phyloP scores from a whole-genome alignment of 2,113 vertebrate species.

The Tyrannus savana region DNA sequence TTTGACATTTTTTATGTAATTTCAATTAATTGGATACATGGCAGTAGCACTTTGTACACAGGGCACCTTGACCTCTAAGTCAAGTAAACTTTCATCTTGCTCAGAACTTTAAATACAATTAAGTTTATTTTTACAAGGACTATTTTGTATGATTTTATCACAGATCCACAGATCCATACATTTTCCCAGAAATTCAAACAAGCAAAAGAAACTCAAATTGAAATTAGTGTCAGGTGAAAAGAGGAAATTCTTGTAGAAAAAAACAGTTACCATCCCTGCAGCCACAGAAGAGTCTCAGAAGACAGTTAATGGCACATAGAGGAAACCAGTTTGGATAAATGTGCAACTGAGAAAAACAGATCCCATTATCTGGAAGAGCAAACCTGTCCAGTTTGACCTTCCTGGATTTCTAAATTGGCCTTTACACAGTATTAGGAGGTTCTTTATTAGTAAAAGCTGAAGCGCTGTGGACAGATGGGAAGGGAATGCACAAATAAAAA shows the following conservation, averaged over 20 bases:
- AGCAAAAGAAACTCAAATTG: neutral
- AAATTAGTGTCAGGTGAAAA: neutral
- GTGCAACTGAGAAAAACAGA: neutral
- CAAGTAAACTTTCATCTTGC: neutral
- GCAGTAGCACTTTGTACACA: neutral
- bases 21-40: constrained; percentile 24
- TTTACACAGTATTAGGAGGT: neutral
- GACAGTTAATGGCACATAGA: neutral
- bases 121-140: neutral
- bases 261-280: neutral
- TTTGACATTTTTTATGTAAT: neutral
- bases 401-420: neutral
- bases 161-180: neutral
- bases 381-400: neutral
- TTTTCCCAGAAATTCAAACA: neutral
- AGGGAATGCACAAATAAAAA: neutral
- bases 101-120: neutral
- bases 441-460: neutral
- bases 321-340: neutral
- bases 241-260: neutral
- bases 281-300: neutral
- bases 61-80: neutral
- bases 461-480: neutral
- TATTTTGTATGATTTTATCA: neutral
- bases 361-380: neutral